Base-by-base conservation (phyloP, 2,797 vertebrate genomes). In the Hippopotamyrus pictus region DNA sequence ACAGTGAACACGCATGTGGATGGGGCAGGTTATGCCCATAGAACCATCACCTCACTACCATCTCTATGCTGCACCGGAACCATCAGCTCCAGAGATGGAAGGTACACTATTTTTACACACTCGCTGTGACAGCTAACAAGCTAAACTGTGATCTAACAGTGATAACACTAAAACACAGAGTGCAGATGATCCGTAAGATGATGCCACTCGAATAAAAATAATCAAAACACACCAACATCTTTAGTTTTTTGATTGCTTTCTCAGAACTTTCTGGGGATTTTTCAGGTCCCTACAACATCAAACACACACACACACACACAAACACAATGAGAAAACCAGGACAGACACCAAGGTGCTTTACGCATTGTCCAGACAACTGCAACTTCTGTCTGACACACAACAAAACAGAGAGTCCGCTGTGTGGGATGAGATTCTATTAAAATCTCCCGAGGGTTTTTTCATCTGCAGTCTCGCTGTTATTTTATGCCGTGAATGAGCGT, bases 391-490 rank as follows among this genome's bases (percentile, higher is more conserved):
- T 57, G 84, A 85, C 84, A 86, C 25, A 25, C 33, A 51, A 86
- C 82, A 51, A 79, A 1, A 44, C 33, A 44, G 37, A 44, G 50
- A 17, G 29, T 3, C 51, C 50, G 1, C 19, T 84, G 82, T 84
- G 84, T 86, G 84, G 84, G 84, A 86, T 53, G 51, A 54, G 29
- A 33, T 86, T 86, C 37, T 54, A 54, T 53, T 86, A 53, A 86
- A 86, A 33, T 86, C 51, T 84, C 82, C 41, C 8, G 82, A 22
- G 82, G 19, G 2, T 51, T 51, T n/a, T 79, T 51, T 84, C 82
- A 48, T 48, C 46, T 84, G 46, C 82, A 48, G n/a, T 29, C 46
- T 84, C 25, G 0, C 46, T 29, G 82, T 51, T 48, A 29, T 84
- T 84, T 48, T 46, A 84, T 22, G 41, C 82, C 5, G 9, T 51